Evolutionary conservation across 2,888 invertebrate genomes (phyloP), one percentile per base, ranked within the genome.

Genomic region (Acrocyrtus sp.): DNA sequence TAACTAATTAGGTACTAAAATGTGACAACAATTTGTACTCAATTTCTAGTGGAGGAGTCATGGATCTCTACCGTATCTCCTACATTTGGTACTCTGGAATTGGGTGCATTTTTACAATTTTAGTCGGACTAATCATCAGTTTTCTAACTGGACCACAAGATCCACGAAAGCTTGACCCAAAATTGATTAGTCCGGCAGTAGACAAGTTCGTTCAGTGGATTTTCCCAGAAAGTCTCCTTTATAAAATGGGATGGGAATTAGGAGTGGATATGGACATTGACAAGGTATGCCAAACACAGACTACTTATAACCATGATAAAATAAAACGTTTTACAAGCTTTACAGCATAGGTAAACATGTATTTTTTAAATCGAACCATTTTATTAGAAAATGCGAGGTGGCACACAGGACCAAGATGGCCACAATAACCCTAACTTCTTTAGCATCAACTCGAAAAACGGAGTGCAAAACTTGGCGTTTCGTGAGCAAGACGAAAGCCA

Each of bases 81-180:
- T 72, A 68, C 50, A 77, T 77, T 60, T 78, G 78, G 78, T 76
- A 69, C 63, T 76, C 78, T 6, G 62, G 53, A 12, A n/a, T 78
- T 1, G 75, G 74, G 0, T 78, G 72, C 21, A 19, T 26, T 1
- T 43, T 72, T 1, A 34, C 69, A 1, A 43, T 76, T 1, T 1
- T 66, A 19, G 48, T 76, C 17, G 78, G 78, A 0, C 63, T 78
- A 0, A 10, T 76, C 0, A 76, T 76, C 27, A 78, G 78, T 22
- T 41, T 76, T 6, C 29, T 76, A 1, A 48, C 73, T 3, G 22
- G 51, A 27, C 60, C 43, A 48, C 74, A 54, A 10, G 56, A 69
- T 24, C 89, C 90, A 0, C 85, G 87, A 0, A 86, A 87, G 8
- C 86, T 92, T 0, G 88, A 91, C 74, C 87, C 88, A n/a, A 89